Conservation (phyloP, 2,888 invertebrate species). For the Lithophane semibrunnea region DNA sequence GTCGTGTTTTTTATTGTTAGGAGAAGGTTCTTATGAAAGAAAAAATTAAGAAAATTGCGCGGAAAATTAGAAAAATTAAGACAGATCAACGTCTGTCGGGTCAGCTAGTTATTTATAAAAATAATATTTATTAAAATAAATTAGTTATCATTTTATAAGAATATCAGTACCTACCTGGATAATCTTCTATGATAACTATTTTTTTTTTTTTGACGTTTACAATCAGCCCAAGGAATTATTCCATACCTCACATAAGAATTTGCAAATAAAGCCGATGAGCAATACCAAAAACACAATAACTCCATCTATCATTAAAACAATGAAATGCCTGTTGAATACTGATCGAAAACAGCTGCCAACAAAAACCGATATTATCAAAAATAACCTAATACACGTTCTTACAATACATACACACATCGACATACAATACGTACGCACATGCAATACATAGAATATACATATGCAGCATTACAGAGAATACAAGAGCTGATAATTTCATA, state of each 20-base stretch:
- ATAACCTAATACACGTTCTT: constrained; percentile 35
- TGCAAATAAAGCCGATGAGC: constrained; percentile 29
- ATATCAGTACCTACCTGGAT: too few relatives aligned
- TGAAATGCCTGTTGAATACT: constrained; percentile 32
- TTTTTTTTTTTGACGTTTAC: background rate
- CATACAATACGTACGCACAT: background rate
- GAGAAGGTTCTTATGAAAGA: too few relatives aligned
- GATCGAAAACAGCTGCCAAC: constrained; percentile 54
- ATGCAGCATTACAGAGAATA: constrained; percentile 30
- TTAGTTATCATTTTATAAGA: too few relatives aligned
- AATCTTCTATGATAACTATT: background rate
- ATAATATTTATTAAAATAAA: too few relatives aligned
- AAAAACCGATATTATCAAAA: constrained; percentile 42
- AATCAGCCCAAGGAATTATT: background rate
- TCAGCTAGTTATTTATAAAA: too few relatives aligned
- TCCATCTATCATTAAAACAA: constrained; percentile 36
- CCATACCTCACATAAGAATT: background rate
- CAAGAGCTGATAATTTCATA: constrained; percentile 60
- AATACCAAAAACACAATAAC: constrained; percentile 36
- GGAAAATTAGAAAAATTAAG: too few relatives aligned
- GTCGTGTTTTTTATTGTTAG: too few relatives aligned
- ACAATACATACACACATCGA: background rate
- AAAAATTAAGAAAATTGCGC: too few relatives aligned
- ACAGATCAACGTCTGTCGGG: too few relatives aligned
- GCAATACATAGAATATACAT: constrained; percentile 7